Percentiles rank a stretch among this genome's conserved stretches.
Conservation (phyloP, 2,888 invertebrate genomes). For the Drosophila pegasa region DNA sequence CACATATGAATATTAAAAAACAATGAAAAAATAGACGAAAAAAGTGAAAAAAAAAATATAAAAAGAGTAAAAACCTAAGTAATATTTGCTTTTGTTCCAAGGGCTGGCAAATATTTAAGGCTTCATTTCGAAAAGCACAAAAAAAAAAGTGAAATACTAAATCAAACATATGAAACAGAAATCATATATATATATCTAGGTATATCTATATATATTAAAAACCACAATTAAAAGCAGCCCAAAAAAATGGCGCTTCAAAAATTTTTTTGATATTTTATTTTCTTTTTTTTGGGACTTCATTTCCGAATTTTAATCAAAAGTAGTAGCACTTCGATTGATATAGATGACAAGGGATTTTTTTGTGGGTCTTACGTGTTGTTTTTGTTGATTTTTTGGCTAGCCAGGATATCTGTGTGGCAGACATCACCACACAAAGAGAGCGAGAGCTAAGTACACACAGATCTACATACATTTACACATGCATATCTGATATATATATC, state of each 20-base stretch:
- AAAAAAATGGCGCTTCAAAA: slow-evolving; percentile 29
- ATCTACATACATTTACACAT: neutral
- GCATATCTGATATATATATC: neutral
- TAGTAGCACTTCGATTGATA: slow-evolving; percentile 82
- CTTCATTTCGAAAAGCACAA: slow-evolving; percentile 58
- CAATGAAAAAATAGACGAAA: slow-evolving; percentile 66
- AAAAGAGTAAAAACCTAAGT: slow-evolving; percentile 70
- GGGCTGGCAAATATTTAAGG: slow-evolving; percentile 72
- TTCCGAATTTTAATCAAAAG: slow-evolving; percentile 80
- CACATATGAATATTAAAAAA: slow-evolving; percentile 74
- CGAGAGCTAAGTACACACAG: slow-evolving; percentile 12
- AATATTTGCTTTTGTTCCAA: slow-evolving; percentile 58
- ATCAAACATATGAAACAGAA: slow-evolving; percentile 57
- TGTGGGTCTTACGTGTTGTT: slow-evolving; percentile 9
- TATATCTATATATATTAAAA: slow-evolving; percentile 60
- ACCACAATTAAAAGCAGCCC: slow-evolving; percentile 75
- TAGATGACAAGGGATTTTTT: slow-evolving; percentile 50
- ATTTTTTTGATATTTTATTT: slow-evolving; percentile 1
- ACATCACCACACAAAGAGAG: too few relatives aligned
- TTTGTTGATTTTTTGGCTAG: slow-evolving; percentile 16
- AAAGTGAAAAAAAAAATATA: slow-evolving; percentile 16
- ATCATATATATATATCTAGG: slow-evolving; percentile 2
- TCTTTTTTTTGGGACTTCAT: slow-evolving; percentile 20
- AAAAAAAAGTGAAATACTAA: slow-evolving; percentile 23
- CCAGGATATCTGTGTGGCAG: slow-evolving; percentile 27